These are phyloP conservation scores for Tetragnatha versicolor DNA, from an alignment of 1,140 invertebrate species.

Conservation along the genomic window DNA sequence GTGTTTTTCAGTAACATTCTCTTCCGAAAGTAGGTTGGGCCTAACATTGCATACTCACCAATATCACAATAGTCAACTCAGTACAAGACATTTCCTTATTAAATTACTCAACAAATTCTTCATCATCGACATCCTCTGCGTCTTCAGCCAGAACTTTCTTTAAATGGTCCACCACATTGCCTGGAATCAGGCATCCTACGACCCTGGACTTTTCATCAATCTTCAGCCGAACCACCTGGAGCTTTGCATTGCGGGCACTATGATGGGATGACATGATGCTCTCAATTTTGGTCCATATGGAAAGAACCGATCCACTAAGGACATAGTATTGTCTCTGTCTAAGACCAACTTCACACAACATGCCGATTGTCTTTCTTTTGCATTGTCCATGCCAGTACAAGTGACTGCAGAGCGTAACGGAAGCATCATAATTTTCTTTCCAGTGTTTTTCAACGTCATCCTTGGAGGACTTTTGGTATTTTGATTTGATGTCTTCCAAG, in stretches of 20 bases:
- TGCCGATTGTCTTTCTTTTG: conserved; percentile 76
- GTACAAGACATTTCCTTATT: neutral
- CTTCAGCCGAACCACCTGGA: conserved; percentile 95
- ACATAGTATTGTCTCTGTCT: conserved; percentile 91
- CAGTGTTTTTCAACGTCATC: conserved; percentile 81
- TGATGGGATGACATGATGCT: conserved; percentile 68
- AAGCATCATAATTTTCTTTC: conserved; percentile 87
- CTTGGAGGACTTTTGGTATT: conserved; percentile 80
- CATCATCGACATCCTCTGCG: neutral
- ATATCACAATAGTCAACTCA: conserved; percentile 30
- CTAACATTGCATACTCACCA: conserved; percentile 12
- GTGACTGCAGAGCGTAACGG: conserved; percentile 85
- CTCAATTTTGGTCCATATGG: conserved; percentile 94
- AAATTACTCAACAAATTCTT: conserved; percentile 4
- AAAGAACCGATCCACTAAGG: conserved; percentile 90
- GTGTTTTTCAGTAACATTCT: neutral
- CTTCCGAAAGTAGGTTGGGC: neutral
- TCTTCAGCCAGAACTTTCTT: conserved; percentile 16
- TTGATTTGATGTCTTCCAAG: conserved; percentile 89
- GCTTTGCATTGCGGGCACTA: conserved; percentile 76
- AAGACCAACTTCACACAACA: conserved; percentile 92
- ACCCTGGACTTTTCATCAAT: conserved; percentile 80
- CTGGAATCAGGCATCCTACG: conserved; percentile 68
- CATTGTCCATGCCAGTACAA: conserved; percentile 92
- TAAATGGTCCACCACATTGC: conserved; percentile 11